phyloP scores from a whole-genome alignment of 2,888 invertebrate species.

The Aspidapion aeneum region DNA sequence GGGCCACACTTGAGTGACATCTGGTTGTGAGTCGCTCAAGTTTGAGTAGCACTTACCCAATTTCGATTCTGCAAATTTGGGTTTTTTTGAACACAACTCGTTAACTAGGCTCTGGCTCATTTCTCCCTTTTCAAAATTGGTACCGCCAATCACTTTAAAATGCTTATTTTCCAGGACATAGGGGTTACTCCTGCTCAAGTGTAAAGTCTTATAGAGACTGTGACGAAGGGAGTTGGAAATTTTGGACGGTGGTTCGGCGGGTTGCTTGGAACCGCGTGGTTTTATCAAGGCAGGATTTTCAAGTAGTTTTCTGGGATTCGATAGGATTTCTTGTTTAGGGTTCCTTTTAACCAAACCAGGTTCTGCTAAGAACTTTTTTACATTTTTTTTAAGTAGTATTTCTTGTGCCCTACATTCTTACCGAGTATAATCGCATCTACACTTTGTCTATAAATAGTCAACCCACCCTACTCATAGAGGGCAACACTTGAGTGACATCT shows the following conservation, averaged over 20 bases:
- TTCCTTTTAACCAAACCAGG: constrained; percentile 98
- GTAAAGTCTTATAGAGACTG: constrained; percentile 42
- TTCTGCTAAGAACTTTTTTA: constrained; percentile 86
- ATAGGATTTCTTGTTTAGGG: constrained; percentile 86
- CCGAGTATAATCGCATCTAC: constrained; percentile 21
- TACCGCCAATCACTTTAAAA: constrained; percentile 55
- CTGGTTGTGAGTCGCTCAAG: background rate
- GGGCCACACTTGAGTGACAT: background rate
- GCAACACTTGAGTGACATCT: too few relatives aligned
- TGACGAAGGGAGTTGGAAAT: constrained; percentile 42
- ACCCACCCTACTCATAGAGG: background rate
- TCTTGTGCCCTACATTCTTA: too few relatives aligned
- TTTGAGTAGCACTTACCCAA: background rate
- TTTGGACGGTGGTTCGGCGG: constrained; percentile 33
- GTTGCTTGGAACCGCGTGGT: constrained; percentile 45
- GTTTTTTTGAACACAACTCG: constrained; percentile 57
- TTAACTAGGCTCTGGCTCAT: background rate
- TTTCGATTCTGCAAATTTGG: constrained; percentile 87
- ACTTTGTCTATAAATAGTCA: background rate
- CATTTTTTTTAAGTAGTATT: too few relatives aligned
- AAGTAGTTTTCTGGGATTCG: constrained; percentile 97
- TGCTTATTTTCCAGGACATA: constrained; percentile 24
- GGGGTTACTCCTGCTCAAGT: constrained; percentile 38
- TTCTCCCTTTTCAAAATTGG: constrained; percentile 44
- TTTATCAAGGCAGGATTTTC: constrained; percentile 71